phyloP scores from a whole-genome alignment of 2,113 vertebrate genomes.

The Ictidomys tridecemlineatus region DNA sequence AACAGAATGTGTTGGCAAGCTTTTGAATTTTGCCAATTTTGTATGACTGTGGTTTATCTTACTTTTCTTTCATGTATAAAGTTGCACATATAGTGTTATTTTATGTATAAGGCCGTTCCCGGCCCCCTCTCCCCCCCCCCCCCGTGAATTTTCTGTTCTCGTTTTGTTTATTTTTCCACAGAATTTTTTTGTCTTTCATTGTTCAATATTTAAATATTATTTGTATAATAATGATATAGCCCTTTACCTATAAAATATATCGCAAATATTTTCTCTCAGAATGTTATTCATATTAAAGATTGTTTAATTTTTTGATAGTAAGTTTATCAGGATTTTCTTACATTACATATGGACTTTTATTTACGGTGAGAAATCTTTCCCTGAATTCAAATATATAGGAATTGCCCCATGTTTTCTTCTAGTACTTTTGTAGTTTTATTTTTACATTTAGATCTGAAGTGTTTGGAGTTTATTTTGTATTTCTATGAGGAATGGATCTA shows the following conservation, averaged over 20 bases:
- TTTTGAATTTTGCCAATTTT: background rate
- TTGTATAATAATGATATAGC: background rate
- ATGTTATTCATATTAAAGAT: background rate
- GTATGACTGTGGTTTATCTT: background rate
- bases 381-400: background rate
- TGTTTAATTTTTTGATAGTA: background rate
- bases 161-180: background rate
- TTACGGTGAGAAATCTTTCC: slow-evolving; percentile 21
- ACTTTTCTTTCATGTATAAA: background rate
- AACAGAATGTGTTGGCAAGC: background rate
- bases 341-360: background rate
- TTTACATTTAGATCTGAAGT: background rate
- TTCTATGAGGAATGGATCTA: background rate
- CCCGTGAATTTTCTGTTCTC: background rate
- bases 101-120: background rate
- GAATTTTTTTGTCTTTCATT: background rate
- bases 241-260: background rate
- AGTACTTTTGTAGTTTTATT: background rate
- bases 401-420: background rate
- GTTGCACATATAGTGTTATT: background rate
- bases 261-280: background rate
- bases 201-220: background rate
- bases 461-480: background rate
- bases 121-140: no score
- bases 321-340: background rate